Evolutionary conservation across 2,797 vertebrate species (phyloP).

Genomic region (Oceanodroma leucorhoa): DNA sequence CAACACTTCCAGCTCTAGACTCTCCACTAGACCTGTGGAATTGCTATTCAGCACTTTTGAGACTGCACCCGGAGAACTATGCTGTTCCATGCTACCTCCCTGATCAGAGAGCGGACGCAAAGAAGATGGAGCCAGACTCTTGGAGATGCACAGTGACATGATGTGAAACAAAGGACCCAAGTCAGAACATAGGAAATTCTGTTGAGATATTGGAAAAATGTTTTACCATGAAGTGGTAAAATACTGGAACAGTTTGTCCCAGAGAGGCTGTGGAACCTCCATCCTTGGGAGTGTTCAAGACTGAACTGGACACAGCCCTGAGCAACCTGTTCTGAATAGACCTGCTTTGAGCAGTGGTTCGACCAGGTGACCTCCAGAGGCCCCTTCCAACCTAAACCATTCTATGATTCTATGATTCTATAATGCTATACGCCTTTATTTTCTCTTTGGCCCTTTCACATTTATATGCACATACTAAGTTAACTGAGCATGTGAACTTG

Average conservation of each 20-base stretch:
- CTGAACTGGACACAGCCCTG: background rate
- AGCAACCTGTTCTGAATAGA: background rate
- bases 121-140: background rate
- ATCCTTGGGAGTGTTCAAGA: background rate
- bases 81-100: background rate
- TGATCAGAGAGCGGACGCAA: background rate
- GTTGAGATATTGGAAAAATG: background rate
- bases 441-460: background rate
- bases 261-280: background rate
- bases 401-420: background rate
- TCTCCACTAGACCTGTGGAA: background rate
- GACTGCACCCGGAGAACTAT: background rate
- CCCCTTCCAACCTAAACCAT: background rate
- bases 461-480: background rate
- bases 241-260: background rate
- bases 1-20: background rate
- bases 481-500: rapidly evolving
- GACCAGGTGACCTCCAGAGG: background rate
- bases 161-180: background rate
- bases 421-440: background rate
- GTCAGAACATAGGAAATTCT: background rate
- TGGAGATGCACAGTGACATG: background rate
- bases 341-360: background rate
- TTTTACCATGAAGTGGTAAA: background rate
- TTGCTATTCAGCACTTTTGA: background rate